Evolutionary conservation across 1,140 invertebrate species (phyloP).

Genomic region (Pseudomyrmex gracilis): DNA sequence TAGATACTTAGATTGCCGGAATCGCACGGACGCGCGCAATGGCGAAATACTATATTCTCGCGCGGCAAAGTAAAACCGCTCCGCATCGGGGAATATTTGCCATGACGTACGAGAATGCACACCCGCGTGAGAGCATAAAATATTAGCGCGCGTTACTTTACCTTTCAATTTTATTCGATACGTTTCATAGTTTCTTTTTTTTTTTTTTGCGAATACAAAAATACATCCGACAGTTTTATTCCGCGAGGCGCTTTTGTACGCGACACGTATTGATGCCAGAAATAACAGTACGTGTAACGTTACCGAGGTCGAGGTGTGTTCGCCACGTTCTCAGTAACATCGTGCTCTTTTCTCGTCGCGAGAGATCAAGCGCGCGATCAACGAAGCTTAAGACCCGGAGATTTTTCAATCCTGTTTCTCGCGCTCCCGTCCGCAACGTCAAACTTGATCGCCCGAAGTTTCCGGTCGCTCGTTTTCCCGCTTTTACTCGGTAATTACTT

Average conservation of each 20-base stretch:
- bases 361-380: background rate
- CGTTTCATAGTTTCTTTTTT: background rate
- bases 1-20: conserved; percentile 1
- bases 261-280: conserved; percentile 22
- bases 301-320: background rate
- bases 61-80: conserved; percentile 35
- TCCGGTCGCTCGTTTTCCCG: background rate
- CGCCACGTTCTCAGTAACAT: too few species aligned
- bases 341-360: background rate
- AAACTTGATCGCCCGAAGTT: background rate
- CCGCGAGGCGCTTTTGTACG: background rate
- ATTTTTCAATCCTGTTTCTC: background rate
- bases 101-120: conserved; percentile 19
- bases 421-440: background rate
- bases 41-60: conserved; percentile 7
- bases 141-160: conserved; percentile 44
- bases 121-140: conserved; percentile 23
- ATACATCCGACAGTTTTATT: conserved; percentile 18
- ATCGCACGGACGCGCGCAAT: background rate
- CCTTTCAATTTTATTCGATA: conserved; percentile 48
- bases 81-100: background rate
- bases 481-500: background rate
- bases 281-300: background rate
- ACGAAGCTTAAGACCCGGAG: too few species aligned
- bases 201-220: too few species aligned